Percentiles rank a stretch among this genome's conserved stretches.
These are phyloP conservation scores for Hylyphantes graminicola DNA, from an alignment of 1,140 invertebrate species.

Conservation along the genomic window DNA sequence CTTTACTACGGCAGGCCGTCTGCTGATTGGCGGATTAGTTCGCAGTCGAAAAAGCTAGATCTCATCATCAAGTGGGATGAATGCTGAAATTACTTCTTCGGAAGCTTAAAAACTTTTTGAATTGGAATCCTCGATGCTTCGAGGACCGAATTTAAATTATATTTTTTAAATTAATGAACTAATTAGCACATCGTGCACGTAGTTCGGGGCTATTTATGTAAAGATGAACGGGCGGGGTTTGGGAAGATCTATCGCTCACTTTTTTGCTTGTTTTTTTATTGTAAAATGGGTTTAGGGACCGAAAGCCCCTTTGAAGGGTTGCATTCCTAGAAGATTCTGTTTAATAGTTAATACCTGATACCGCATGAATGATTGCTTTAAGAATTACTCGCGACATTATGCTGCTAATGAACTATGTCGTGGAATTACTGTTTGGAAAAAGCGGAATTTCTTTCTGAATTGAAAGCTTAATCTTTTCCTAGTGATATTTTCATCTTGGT, in stretches of 20 bases:
- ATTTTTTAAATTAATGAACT: slow-evolving; percentile 60
- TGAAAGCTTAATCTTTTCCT: background rate
- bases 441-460: background rate
- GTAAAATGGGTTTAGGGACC: background rate
- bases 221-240: slow-evolving; percentile 18
- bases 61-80: slow-evolving; percentile 57
- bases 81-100: slow-evolving; percentile 49
- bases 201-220: slow-evolving; percentile 45
- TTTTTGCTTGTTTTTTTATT: slow-evolving; percentile 20
- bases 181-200: slow-evolving; percentile 53
- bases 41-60: slow-evolving; percentile 42
- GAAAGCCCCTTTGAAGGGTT: slow-evolving; percentile 43
- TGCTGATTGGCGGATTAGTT: slow-evolving; percentile 58
- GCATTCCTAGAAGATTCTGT: slow-evolving; percentile 30
- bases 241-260: slow-evolving; percentile 3
- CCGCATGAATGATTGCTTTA: slow-evolving; percentile 34
- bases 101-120: slow-evolving; percentile 56
- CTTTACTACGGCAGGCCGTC: slow-evolving; percentile 43
- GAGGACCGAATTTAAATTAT: slow-evolving; percentile 51
- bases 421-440: background rate
- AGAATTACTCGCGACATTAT: slow-evolving; percentile 31
- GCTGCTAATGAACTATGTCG: slow-evolving; percentile 17
- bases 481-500: slow-evolving; percentile 1
- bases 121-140: slow-evolving; percentile 29
- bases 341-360: slow-evolving; percentile 46